Base-by-base conservation (phyloP, 2,113 vertebrate species). In the Tetrax tetrax region DNA sequence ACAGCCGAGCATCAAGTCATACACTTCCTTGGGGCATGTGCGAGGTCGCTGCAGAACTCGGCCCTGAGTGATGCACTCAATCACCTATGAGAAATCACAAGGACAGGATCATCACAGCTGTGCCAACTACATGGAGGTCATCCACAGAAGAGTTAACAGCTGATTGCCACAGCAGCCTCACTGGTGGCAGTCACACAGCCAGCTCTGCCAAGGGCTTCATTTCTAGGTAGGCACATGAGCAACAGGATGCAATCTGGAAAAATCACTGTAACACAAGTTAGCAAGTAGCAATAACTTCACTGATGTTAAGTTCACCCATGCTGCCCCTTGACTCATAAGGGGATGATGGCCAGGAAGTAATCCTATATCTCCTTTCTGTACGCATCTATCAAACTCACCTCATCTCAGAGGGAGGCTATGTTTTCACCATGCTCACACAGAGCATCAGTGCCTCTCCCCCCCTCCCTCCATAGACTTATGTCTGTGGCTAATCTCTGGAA, bases 1-100 rank as follows among this genome's bases (percentile, higher is more conserved):
- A 97, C 99, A 99, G 81, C 99, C 99, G 97, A 99, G 98, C 99
- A 99, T 99, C 97, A 99, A 98, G 96, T 99, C 99, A 12, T 99
- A 99, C n/a, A 99, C 99, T 97, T 99, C 99, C 96, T 99, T 99
- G 45, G 98, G 99, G 97, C 99, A 99, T 2, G 99, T 99, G 93
- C 99, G 98, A 89, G 99, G 99, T 94, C 99, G 98, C 98, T 99
- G 99, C 96, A 99, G 98, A 87, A 99, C 99, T 94, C 99, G 98
- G 76, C 99, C 99, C 98, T 99, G 99, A 96, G 99, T 99, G 98
- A 99, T 99, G 93, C 99, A 99, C 98, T 99, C 99, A 72, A 99
- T 99, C 97, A 99, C 99, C 99, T 99, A 76, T 2, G 25, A 71
- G 80, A 96, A 89, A 97, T 56, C 93, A 45, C 63, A 87, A 83